phyloP scores from a whole-genome alignment of 2,797 vertebrate genomes.

The Botia kubotai region DNA sequence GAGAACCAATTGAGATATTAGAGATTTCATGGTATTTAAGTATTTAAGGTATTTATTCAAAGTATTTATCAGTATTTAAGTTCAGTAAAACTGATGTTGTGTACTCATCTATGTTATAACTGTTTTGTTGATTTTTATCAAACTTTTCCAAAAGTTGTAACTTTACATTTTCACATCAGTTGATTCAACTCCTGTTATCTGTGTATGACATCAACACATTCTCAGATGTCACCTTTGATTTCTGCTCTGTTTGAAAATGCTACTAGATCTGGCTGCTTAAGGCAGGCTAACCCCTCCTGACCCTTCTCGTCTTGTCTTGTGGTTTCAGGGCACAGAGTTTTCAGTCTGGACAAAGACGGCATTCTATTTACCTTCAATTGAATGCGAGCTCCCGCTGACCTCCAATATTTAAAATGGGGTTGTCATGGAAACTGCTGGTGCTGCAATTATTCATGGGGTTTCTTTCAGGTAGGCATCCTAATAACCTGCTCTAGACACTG shows the following conservation, averaged over 20 bases:
- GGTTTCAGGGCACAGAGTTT: constrained; percentile 78
- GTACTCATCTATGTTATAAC: neutral
- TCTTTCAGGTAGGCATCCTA: constrained; percentile 88
- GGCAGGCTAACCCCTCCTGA: constrained; percentile 39
- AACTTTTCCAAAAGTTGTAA: neutral
- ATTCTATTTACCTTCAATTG: constrained; percentile 73
- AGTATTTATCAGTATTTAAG: neutral
- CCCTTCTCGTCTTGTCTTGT: constrained; percentile 65
- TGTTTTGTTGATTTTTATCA: neutral
- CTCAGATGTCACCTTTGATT: neutral
- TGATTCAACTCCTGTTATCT: neutral
- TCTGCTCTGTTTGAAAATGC: neutral
- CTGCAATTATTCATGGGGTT: constrained; percentile 86
- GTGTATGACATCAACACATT: neutral
- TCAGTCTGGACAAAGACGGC: constrained; percentile 72
- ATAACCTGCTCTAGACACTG: constrained; percentile 61
- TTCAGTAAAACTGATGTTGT: neutral
- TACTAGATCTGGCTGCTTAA: constrained; percentile 15
- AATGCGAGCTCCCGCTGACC: constrained; percentile 79
- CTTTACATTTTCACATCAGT: neutral
- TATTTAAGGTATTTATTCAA: no score
- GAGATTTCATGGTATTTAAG: neutral
- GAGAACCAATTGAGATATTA: neutral
- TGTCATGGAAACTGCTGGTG: constrained; percentile 92
- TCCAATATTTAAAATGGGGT: constrained; percentile 90